Base-by-base conservation (phyloP, 2,113 vertebrate genomes). In the Trinectes maculatus region DNA sequence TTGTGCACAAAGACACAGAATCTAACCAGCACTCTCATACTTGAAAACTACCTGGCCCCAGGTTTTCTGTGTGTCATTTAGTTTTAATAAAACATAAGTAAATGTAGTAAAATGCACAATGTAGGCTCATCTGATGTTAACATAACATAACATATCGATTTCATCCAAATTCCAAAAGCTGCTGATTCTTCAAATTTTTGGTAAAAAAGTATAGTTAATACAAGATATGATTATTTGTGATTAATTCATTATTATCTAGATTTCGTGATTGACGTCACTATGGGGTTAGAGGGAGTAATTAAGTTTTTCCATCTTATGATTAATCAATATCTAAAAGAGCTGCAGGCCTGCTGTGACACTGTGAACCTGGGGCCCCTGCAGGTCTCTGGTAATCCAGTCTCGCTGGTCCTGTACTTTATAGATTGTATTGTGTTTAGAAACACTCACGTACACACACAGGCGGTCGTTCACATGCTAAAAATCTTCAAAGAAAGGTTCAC, bases 401-500 rank as follows among this genome's bases (percentile, higher is more conserved):
- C 8, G 16, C 21, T 67, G 15, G 26, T 40, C 36, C 24, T 43
- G 58, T 59, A 59, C 34, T 71, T 3, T 24, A 12, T 49, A 18
- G 49, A 67, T 49, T 46, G 63, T 71, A 49, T 37, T 60, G 39
- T 56, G 52, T 73, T 67, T 8, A 64, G 66, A 43, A 51, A 46
- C 67, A 33, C 51, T 8, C 33, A 42, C 74, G 22, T 43, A 25
- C 44, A 44, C 43, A 49, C 52, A 28, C 48, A 64, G 49, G 58
- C 75, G 57, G 66, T 22, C 53, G 44, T 25, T 53, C 82, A 65
- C 76, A 60, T 53, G 3, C 52, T 76, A 78, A 78, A 87, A 86
- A 70, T 80, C 52, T 58, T 70, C 71, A 85, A 77, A 69, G 48
- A 71, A 74, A 63, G 64, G 65, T 83, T 90, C 85, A 92, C 82